Conservation (phyloP, 2,888 invertebrate genomes). For the Physocephala rufipes region DNA sequence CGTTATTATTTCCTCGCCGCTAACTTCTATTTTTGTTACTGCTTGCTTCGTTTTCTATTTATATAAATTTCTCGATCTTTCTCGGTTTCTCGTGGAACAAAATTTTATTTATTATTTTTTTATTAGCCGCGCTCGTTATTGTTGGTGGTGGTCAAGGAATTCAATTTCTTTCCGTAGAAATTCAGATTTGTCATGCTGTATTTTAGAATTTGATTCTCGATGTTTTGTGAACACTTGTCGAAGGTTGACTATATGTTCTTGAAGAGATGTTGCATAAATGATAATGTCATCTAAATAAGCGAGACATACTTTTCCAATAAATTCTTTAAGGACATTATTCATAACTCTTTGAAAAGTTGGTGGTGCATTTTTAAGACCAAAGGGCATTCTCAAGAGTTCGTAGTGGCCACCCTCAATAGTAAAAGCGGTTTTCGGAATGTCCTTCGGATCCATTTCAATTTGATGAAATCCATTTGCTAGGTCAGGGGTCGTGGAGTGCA, state of each 20-base stretch:
- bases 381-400: constrained; percentile 44
- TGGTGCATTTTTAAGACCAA: constrained; percentile 37
- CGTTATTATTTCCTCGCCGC: too few relatives aligned
- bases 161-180: constrained; percentile 6
- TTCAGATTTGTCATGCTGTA: constrained; percentile 33
- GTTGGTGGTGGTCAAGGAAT: too few relatives aligned
- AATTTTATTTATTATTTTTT: too few relatives aligned
- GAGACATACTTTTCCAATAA: constrained; percentile 29
- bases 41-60: too few relatives aligned
- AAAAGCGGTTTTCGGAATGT: constrained; percentile 47
- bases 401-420: constrained; percentile 42
- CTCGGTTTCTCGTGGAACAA: too few relatives aligned
- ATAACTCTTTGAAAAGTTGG: constrained; percentile 37
- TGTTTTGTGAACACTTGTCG: constrained; percentile 25
- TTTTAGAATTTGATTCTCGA: constrained; percentile 29
- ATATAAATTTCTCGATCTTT: too few relatives aligned
- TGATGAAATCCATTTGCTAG: constrained; percentile 55
- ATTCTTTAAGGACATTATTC: constrained; percentile 34
- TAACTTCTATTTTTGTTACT: too few relatives aligned
- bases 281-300: constrained; percentile 38
- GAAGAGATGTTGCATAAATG: constrained; percentile 28
- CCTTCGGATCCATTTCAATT: constrained; percentile 48
- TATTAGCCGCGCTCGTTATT: too few relatives aligned
- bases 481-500: constrained; percentile 43
- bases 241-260: constrained; percentile 32